phyloP scores from a whole-genome alignment of 2,888 invertebrate species.

The Keiferia lycopersicella region DNA sequence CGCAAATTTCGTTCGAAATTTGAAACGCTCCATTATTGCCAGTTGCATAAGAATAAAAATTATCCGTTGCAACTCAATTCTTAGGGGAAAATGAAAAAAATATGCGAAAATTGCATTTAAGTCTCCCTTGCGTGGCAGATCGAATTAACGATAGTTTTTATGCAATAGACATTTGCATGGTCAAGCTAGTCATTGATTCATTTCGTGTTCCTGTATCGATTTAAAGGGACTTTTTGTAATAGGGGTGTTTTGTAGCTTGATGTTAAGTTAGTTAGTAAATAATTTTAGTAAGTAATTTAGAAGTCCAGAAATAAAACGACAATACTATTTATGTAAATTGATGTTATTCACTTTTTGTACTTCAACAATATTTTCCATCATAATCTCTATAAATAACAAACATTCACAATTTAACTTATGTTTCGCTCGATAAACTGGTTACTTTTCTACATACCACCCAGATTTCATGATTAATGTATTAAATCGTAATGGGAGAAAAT shows the following conservation, averaged over 20 bases:
- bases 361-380: slow-evolving; percentile 60
- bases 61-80: slow-evolving; percentile 68
- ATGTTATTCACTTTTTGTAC: slow-evolving; percentile 74
- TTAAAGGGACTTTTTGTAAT: slow-evolving; percentile 34
- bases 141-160: slow-evolving; percentile 73
- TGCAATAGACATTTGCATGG: slow-evolving; percentile 66
- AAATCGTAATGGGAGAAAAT: no score
- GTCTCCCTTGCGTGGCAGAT: slow-evolving; percentile 49
- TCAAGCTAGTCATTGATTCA: slow-evolving; percentile 58
- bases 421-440: slow-evolving; percentile 44
- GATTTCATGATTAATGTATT: not conserved
- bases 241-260: slow-evolving; percentile 39
- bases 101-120: slow-evolving; percentile 47
- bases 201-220: slow-evolving; percentile 27
- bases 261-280: slow-evolving; percentile 8
- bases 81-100: slow-evolving; percentile 61
- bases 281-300: no score
- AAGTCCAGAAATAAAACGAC: slow-evolving; percentile 58
- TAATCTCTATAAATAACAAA: slow-evolving; percentile 75
- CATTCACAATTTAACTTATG: slow-evolving; percentile 53
- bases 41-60: slow-evolving; percentile 71
- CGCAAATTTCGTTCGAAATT: slow-evolving; percentile 80
- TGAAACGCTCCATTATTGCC: slow-evolving; percentile 76
- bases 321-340: slow-evolving; percentile 59
- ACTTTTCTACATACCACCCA: not conserved